Evolutionary conservation across 2,888 invertebrate genomes (phyloP), one percentile per base, ranked within the genome.

Genomic region (Heterodera filipjevi): DNA sequence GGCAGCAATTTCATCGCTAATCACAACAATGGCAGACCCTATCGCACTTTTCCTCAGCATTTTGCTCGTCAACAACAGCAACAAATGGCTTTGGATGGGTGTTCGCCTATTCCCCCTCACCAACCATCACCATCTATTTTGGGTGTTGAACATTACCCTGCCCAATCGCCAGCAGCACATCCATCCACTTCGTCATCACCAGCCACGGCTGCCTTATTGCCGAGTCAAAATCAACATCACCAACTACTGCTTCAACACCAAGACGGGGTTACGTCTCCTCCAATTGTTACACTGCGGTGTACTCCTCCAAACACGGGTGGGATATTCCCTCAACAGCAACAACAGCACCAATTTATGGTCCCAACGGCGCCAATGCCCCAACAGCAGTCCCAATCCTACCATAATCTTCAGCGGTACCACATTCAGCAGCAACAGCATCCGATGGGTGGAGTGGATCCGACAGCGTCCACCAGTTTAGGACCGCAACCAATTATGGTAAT

Each of bases 151-250:
- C 27, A 59, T 59, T 59, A 27, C 12, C 27, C 27, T 10, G 59
- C 27, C 1, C 59, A 59, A 22, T 59, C 59, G 27, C 59, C 59
- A 6, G 59, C 59, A 59, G 22, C 19, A n/a, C 59, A 59, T 59
- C 59, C 59, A 27, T 59, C 59, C 8, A 59, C 59, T 22, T 59
- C 59, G 27, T 59, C 59, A 59, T 59, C 59, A n/a, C 59, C 59
- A 59, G 2, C 59, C 8, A 59, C 27, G 59, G 59, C 59, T 32
- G 39, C 72, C n/a, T 33, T 35, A 33, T 73, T 73, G 27, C 73
- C 46, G 35, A 49, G 33, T 3, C 73, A 44, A n/a, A 59, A 49
- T 35, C 73, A 73, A 72, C 72, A 32, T 72, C 72, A 72, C 30
- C 32, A 53, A 22, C 35, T 59, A 53, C 49, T 72, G 49, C 59